phyloP scores from a whole-genome alignment of 2,888 invertebrate species.

The Drosophila greeni region DNA sequence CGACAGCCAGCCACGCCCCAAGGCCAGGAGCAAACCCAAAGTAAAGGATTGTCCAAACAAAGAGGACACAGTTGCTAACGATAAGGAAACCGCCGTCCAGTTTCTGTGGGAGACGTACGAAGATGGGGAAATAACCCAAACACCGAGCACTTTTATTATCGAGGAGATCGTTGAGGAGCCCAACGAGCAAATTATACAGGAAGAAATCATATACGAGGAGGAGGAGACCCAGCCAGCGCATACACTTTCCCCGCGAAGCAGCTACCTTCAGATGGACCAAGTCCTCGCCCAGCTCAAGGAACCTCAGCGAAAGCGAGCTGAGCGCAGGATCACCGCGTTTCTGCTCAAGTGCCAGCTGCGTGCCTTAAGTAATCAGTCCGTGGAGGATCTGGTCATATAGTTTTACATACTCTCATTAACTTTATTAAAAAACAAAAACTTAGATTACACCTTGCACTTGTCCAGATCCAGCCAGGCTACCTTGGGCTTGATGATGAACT shows the following conservation, averaged over 20 bases:
- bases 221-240: constrained; percentile 29
- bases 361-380: constrained; percentile 56
- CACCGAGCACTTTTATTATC: constrained; percentile 48
- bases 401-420: constrained; percentile 21
- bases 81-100: constrained; percentile 14
- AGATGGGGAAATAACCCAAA: constrained; percentile 37
- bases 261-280: constrained; percentile 53
- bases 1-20: constrained; percentile 30
- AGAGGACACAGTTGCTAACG: not conserved
- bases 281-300: constrained; percentile 56
- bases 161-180: constrained; percentile 58
- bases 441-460: constrained; percentile 59
- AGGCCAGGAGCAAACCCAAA: constrained; percentile 17
- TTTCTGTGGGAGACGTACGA: constrained; percentile 41
- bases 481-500: constrained; percentile 81
- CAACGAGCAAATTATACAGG: constrained; percentile 54
- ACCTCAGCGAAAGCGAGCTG: constrained; percentile 48
- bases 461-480: constrained; percentile 80
- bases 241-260: constrained; percentile 25
- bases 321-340: constrained; percentile 67
- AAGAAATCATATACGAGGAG: constrained; percentile 61
- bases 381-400: constrained; percentile 65
- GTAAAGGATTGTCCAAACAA: not conserved
- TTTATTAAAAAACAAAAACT: constrained; percentile 50
- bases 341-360: constrained; percentile 72